These are phyloP conservation scores for Torymus aiolomorphi DNA, from an alignment of 2,888 invertebrate genomes.

Conservation along the genomic window DNA sequence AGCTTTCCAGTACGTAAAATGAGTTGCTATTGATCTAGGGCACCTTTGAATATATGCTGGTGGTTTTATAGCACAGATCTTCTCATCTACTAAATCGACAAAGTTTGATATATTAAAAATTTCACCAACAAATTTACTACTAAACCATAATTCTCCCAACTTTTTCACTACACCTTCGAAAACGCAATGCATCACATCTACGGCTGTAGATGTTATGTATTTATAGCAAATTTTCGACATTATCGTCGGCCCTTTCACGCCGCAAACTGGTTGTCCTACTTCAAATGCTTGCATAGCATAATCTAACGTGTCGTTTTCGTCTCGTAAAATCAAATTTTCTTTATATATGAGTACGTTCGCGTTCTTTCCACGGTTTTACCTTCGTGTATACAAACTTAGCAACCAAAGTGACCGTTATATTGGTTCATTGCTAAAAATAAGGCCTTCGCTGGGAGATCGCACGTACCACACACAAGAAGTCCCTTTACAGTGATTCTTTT, in stretches of 20 bases:
- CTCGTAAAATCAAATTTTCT: too few relatives aligned
- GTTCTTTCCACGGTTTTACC: neutral
- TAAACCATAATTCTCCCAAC: too few relatives aligned
- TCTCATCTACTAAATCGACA: neutral
- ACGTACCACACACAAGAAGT: conserved; percentile 46
- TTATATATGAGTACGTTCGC: too few relatives aligned
- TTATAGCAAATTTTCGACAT: conserved; percentile 43
- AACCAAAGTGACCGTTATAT: too few relatives aligned
- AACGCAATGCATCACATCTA: conserved; percentile 55
- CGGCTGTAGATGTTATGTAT: conserved; percentile 36
- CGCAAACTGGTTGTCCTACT: conserved; percentile 10
- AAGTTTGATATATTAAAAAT: conserved; percentile 13
- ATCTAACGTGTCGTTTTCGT: too few relatives aligned
- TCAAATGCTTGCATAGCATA: too few relatives aligned
- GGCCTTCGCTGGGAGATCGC: neutral
- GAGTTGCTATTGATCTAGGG: conserved; percentile 39
- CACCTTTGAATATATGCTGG: neutral
- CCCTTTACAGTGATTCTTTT: conserved; percentile 22
- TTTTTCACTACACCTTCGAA: conserved; percentile 5
- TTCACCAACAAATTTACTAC: conserved; percentile 33
- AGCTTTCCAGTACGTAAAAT: conserved; percentile 53
- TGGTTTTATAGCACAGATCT: neutral
- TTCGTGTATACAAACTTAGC: neutral
- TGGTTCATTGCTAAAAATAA: neutral
- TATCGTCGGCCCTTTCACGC: conserved; percentile 52